Conservation (phyloP, 1,140 invertebrate species). For the Chymomyza costata region DNA sequence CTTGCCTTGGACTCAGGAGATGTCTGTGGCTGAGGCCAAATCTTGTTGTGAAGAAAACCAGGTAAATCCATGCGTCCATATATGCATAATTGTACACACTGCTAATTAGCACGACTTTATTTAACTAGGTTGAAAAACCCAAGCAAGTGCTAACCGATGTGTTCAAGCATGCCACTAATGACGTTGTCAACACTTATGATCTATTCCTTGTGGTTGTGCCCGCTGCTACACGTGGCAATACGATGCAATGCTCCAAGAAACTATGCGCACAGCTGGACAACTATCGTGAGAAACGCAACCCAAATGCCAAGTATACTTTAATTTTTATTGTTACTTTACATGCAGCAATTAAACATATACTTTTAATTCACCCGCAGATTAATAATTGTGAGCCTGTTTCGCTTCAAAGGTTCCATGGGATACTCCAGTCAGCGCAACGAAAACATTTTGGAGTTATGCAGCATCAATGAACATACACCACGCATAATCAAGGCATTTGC, state of each 20-base stretch:
- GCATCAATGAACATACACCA: conserved; percentile 51
- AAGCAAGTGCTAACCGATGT: conserved; percentile 43
- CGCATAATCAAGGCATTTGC: conserved; percentile 60
- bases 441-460: conserved; percentile 65
- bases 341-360: neutral
- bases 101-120: neutral
- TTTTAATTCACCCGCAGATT: conserved; percentile 29
- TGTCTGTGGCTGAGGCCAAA: conserved; percentile 44
- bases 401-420: conserved; percentile 45
- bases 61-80: no score
- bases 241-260: conserved; percentile 31
- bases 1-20: conserved; percentile 40
- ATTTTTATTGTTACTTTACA: neutral
- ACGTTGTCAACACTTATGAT: conserved; percentile 38
- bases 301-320: conserved; percentile 51
- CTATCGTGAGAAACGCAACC: conserved; percentile 54
- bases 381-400: conserved; percentile 52
- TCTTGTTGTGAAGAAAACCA: conserved; percentile 30
- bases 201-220: conserved; percentile 64
- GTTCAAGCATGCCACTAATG: conserved; percentile 33
- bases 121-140: conserved; percentile 37
- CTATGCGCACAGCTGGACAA: conserved; percentile 35
- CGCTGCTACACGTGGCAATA: conserved; percentile 53
- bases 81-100: neutral
- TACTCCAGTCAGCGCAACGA: conserved; percentile 44